These are phyloP conservation scores for Sogatella furcifera DNA, from an alignment of 1,140 invertebrate genomes.

Conservation along the genomic window DNA sequence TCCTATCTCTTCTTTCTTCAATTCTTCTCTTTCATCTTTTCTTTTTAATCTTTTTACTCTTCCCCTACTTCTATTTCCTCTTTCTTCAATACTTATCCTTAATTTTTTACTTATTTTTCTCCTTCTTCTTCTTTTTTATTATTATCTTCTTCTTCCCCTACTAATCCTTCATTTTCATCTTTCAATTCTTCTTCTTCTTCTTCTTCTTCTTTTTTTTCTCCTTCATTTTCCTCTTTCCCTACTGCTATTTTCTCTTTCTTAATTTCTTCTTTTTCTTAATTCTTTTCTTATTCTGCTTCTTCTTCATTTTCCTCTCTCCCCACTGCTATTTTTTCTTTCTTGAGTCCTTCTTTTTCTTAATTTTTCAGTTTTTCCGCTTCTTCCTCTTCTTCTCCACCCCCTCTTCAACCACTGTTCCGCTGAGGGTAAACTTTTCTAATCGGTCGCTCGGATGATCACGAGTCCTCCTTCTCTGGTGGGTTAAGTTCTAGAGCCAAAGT, in stretches of 20 bases:
- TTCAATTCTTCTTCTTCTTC: too few relatives aligned
- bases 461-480: background rate
- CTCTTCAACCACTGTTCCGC: slow-evolving; percentile 14
- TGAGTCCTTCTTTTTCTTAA: slow-evolving; percentile 10
- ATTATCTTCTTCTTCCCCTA: background rate
- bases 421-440: slow-evolving; percentile 9
- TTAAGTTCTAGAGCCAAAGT: background rate
- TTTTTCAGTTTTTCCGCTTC: slow-evolving; percentile 13
- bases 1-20: too few relatives aligned
- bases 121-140: too few relatives aligned
- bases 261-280: too few relatives aligned
- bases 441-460: background rate
- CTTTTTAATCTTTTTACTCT: slow-evolving; percentile 3
- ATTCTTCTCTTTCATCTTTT: background rate
- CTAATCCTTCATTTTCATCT: background rate
- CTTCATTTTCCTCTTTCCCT: background rate
- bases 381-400: background rate
- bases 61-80: slow-evolving; percentile 14
- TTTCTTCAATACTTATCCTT: slow-evolving; percentile 13
- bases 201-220: too few relatives aligned
- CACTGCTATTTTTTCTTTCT: too few relatives aligned
- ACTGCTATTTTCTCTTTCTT: background rate
- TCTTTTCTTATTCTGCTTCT: too few relatives aligned
- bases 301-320: too few relatives aligned
- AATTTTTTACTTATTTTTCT: too few relatives aligned